Evolutionary conservation across 1,140 invertebrate species (phyloP), one percentile per base, ranked within the genome.

Genomic region (Holcopasites calliopsidis): DNA sequence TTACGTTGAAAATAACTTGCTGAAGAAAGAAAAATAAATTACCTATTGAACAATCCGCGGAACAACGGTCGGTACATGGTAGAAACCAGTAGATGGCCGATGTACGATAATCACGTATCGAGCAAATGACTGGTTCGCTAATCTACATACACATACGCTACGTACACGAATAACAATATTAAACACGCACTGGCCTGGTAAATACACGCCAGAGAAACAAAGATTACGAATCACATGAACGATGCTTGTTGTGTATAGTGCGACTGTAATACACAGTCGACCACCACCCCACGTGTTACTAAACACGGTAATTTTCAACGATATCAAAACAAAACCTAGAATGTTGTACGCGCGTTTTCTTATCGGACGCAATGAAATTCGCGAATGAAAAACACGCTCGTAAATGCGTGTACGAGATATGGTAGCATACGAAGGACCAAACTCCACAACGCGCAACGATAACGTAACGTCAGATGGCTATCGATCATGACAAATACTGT

Each of bases 71-170:
- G 60, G 16, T 72, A 50, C 26, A 40, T 13, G 7, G 23, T n/a
- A 38, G 18, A 28, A 33, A 16, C 26, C 28, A 44, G 28, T 54
- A 31, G n/a, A 54, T 55, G 38, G 44, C 31, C 60, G 38, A 42
- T 73, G 26, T 64, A 73, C 44, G 47, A 64, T 73, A 64, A 73
- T 64, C 31, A 58, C 21, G 44, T 44, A 55, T n/a, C 23, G 33
- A 40, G 21, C 21, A 60, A 72, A 52, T 31, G 35, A 58, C 23
- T 42, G 26, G 23, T 62, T 31, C 10, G 28, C n/a, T 54, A 31
- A 71, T 65, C 49, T 65, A 44, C 28, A 18, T 28, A 35, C 8
- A 47, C 23, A 10, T n/a, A 18, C 44, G 44, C 28, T 69, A 69
- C 31, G 23, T 50, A 18, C 5, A 16, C 28, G 10, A 26, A 26